Evolutionary conservation across 1,140 invertebrate genomes (phyloP), one percentile per base, ranked within the genome.

Genomic region (Meloidogyne floridensis): DNA sequence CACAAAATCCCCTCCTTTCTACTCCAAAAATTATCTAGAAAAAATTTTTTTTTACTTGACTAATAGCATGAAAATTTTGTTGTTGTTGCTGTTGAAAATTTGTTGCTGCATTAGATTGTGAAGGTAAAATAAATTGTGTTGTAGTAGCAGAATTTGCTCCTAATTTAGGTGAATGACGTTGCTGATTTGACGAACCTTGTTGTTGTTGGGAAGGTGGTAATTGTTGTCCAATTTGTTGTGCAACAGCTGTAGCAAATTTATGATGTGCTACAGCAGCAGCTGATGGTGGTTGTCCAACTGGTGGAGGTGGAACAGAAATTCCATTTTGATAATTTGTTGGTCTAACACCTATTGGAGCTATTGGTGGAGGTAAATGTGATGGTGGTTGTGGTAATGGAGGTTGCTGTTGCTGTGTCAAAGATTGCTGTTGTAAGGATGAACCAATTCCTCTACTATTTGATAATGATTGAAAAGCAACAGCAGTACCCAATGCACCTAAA

Each of bases 311-410:
- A 59, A 81, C 42, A 11, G 79, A 78, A 77, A 80, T 79, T 32
- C 81, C 81, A 69, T 82, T 82, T 70, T 82, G 81, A 53, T 83
- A 83, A 56, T 83, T 83, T 7, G 72, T 43, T 20, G 82, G 82
- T n/a, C 82, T 73, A 10, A 83, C 82, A 18, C 82, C 82, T 53
- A 83, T 83, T 72, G 82, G 82, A 75, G 82, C 82, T 13, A 83
- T 83, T 15, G 82, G 56, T 18, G 73, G 81, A 6, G 59, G 80
- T 10, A 59, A 32, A n/a, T 65, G 76, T 20, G 77, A 80, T 59
- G 77, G 81, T 69, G 77, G 81, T 69, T 15, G 69, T 11, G 42
- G 80, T 18, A 32, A 75, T 75, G 72, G 53, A 42, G 10, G 20
- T 69, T 42, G 80, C 20, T 18, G 59, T 20, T 6, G 79, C n/a